phyloP scores from a whole-genome alignment of 2,113 vertebrate genomes.

The Poeciliopsis retropinna region DNA sequence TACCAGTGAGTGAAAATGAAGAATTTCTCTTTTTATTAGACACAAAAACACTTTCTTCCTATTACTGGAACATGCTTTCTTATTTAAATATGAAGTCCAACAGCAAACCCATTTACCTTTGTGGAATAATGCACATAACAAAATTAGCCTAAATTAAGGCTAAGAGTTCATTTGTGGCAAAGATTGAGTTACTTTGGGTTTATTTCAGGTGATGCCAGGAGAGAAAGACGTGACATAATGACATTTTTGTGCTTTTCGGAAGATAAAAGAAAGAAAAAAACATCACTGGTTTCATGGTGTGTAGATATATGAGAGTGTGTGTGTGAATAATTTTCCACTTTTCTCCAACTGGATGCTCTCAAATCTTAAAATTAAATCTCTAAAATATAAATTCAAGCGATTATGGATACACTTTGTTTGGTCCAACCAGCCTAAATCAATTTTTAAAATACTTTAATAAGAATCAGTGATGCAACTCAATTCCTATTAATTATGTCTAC shows the following conservation, averaged over 20 bases:
- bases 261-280: neutral
- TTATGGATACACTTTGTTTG: neutral
- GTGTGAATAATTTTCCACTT: neutral
- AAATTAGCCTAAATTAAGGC: neutral
- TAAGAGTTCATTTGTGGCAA: neutral
- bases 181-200: neutral
- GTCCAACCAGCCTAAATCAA: neutral
- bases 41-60: neutral
- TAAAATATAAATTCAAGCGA: neutral
- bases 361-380: neutral
- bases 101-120: neutral
- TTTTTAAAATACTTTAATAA: too few relatives aligned
- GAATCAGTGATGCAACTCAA: too few relatives aligned
- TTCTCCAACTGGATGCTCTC: neutral
- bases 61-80: neutral
- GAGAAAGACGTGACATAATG: neutral
- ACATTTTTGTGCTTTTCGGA: neutral
- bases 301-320: too few relatives aligned
- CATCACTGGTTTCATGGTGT: too few relatives aligned
- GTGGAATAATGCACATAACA: neutral
- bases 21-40: neutral
- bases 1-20: conserved; percentile 79
- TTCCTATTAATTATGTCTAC: too few relatives aligned
- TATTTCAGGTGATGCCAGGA: neutral
- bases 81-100: neutral